A percentile compares a stretch with the other conserved stretches of the same genome.
Conservation (phyloP, 2,797 vertebrate species). For the Karalla daura region DNA sequence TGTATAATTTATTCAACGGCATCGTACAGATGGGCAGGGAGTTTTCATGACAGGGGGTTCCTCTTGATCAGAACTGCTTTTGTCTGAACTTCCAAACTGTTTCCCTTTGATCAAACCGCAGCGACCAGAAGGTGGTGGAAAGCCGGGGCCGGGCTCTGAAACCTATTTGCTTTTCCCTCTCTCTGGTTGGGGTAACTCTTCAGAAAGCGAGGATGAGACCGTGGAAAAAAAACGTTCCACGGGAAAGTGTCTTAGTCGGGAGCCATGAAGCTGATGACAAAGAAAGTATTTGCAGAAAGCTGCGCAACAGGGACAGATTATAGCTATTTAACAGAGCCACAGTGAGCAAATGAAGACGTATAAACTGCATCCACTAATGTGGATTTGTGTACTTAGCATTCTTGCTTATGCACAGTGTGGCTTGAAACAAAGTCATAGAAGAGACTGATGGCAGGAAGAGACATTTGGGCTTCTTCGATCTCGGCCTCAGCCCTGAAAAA, state of each 20-base stretch:
- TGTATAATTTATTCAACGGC: slow-evolving; percentile 50
- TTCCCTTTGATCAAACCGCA: slow-evolving; percentile 62
- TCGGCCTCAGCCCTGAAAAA: no score
- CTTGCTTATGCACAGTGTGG: not conserved
- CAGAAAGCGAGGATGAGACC: slow-evolving; percentile 35
- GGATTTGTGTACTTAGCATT: slow-evolving; percentile 1
- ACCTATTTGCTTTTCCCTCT: slow-evolving; percentile 1
- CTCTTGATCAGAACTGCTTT: slow-evolving; percentile 65
- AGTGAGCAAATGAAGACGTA: slow-evolving; percentile 4
- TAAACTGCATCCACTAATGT: not conserved
- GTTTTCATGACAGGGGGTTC: slow-evolving; percentile 46
- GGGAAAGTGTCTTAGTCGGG: not conserved
- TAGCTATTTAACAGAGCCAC: slow-evolving; percentile 6
- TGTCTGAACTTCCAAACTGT: slow-evolving; percentile 60
- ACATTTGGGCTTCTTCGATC: no score
- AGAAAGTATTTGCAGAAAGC: slow-evolving; percentile 11
- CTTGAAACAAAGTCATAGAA: slow-evolving; percentile 5
- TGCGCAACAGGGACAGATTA: slow-evolving; percentile 1
- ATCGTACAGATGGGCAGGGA: slow-evolving; percentile 60
- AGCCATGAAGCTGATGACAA: slow-evolving; percentile 6
- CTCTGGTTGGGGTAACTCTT: slow-evolving; percentile 41
- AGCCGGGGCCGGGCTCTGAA: slow-evolving; percentile 45
- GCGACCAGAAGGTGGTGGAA: slow-evolving; percentile 37
- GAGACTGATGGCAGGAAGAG: not conserved
- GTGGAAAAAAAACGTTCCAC: slow-evolving; percentile 17